These are phyloP conservation scores for Hypolimnas misippus DNA, from an alignment of 2,888 invertebrate genomes.

Conservation along the genomic window DNA sequence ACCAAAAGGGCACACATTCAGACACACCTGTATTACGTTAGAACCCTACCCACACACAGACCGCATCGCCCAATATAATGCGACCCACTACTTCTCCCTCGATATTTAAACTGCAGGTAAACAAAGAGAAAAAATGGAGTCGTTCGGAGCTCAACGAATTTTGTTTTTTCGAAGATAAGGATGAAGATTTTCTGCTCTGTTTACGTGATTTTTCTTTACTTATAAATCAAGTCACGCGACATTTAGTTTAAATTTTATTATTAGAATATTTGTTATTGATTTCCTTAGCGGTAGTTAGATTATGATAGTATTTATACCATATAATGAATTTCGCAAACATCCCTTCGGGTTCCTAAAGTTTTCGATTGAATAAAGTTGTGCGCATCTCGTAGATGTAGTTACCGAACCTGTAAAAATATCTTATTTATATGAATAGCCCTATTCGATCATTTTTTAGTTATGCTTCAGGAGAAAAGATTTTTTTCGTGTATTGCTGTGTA, in stretches of 20 bases:
- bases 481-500: no score
- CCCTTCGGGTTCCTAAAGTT: no score
- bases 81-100: slow-evolving; percentile 47
- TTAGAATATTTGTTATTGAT: not conserved
- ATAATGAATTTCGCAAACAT: no score
- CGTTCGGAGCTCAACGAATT: slow-evolving; percentile 49
- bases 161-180: slow-evolving; percentile 43
- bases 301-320: not conserved
- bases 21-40: slow-evolving; percentile 55
- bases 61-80: slow-evolving; percentile 47
- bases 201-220: slow-evolving; percentile 52
- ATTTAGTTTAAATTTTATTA: slow-evolving; percentile 17
- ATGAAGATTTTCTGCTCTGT: slow-evolving; percentile 50
- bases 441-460: no score
- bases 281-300: not conserved
- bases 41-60: slow-evolving; percentile 57
- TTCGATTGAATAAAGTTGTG: no score
- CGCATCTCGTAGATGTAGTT: no score
- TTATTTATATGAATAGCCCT: no score
- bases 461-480: no score
- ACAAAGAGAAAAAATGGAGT: slow-evolving; percentile 44
- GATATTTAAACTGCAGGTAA: slow-evolving; percentile 39
- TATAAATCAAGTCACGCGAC: slow-evolving; percentile 21
- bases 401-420: no score
- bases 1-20: slow-evolving; percentile 55